Conservation (phyloP, 1,140 invertebrate genomes). For the Anastrepha ludens region DNA sequence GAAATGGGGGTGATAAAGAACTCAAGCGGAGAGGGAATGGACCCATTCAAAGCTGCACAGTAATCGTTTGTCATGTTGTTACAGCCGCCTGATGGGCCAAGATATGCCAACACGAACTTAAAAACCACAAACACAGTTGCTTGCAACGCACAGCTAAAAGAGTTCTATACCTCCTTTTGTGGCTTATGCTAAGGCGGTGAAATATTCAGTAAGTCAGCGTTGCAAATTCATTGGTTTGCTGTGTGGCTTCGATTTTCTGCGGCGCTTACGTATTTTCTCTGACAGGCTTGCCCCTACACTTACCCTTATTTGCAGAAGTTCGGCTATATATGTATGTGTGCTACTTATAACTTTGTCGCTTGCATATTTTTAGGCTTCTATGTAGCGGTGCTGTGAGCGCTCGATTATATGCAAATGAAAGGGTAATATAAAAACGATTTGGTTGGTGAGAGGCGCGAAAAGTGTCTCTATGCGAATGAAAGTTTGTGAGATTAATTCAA, state of each 20-base stretch:
- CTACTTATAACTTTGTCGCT: background rate
- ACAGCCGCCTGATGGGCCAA: background rate
- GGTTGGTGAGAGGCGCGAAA: background rate
- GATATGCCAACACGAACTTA: background rate
- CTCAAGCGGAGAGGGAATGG: too few species aligned
- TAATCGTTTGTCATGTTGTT: background rate
- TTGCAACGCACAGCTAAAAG: background rate
- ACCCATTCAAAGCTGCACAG: background rate
- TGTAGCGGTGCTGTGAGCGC: background rate
- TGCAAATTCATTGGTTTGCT: conserved; percentile 18
- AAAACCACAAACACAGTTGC: conserved; percentile 13
- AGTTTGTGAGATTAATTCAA: conserved; percentile 15
- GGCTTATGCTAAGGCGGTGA: background rate
- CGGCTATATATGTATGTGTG: too few species aligned
- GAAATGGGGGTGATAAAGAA: too few species aligned
- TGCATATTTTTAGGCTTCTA: conserved; percentile 17
- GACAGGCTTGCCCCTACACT: background rate
- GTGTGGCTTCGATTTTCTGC: conserved; percentile 7
- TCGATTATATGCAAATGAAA: background rate
- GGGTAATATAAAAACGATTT: background rate
- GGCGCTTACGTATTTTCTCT: background rate
- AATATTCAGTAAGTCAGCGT: background rate
- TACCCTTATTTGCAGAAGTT: background rate
- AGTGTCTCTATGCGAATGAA: background rate
- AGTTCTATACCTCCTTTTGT: background rate